Percentiles rank a stretch among this genome's conserved stretches.
These are phyloP conservation scores for Varanus komodoensis DNA, from an alignment of 2,113 vertebrate genomes.

Conservation along the genomic window DNA sequence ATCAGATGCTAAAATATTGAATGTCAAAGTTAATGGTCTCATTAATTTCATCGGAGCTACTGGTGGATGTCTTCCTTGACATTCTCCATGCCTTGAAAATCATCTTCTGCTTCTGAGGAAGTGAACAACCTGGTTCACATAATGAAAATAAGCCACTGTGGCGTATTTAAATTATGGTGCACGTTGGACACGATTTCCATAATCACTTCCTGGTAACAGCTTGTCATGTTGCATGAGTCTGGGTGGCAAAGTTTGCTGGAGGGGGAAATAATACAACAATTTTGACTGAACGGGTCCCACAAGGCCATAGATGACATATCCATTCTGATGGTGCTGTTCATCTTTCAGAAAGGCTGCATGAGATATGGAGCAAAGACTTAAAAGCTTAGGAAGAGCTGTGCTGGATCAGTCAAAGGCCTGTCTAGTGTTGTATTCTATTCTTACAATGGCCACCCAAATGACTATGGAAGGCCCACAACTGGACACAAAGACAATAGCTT, in stretches of 20 bases:
- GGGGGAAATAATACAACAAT: too few species aligned
- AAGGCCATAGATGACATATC: background rate
- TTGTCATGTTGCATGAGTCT: too few species aligned
- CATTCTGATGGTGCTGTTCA: background rate
- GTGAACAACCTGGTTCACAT: background rate
- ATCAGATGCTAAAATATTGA: background rate
- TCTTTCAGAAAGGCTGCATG: background rate
- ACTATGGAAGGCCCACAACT: background rate
- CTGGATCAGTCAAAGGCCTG: background rate
- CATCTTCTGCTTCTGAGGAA: background rate
- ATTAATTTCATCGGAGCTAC: background rate
- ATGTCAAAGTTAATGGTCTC: background rate
- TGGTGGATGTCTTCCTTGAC: too few species aligned
- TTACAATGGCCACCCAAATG: too few species aligned
- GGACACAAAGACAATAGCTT: background rate
- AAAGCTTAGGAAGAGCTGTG: background rate
- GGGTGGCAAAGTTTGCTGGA: too few species aligned
- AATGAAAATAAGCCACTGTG: too few species aligned
- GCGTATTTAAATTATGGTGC: too few species aligned
- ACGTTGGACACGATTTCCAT: too few species aligned
- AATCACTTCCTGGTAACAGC: too few species aligned
- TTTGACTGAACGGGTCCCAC: too few species aligned
- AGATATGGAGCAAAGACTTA: background rate
- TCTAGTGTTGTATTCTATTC: background rate
- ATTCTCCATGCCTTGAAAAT: background rate